phyloP scores from a whole-genome alignment of 2,113 vertebrate species.

The Diadophis punctatus region DNA sequence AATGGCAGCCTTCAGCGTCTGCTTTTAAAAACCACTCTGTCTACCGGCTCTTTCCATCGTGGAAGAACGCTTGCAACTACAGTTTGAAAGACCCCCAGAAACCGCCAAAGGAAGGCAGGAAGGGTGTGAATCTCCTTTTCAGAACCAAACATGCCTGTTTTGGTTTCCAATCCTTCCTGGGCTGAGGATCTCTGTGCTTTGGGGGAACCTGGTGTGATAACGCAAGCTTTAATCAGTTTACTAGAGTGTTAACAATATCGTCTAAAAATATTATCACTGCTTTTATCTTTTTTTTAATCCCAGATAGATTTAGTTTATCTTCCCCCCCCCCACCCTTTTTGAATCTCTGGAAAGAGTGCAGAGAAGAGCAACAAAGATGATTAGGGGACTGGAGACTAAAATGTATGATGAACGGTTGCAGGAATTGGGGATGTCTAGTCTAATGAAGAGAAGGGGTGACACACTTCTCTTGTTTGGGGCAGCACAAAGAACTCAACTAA shows the following conservation, averaged over 20 bases:
- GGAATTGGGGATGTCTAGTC: not conserved
- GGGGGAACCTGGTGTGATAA: not conserved
- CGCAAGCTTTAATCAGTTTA: not conserved
- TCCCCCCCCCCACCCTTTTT: not conserved
- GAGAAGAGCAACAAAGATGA: not conserved
- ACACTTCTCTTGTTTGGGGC: not conserved
- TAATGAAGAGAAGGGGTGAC: not conserved
- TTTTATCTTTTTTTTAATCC: not conserved
- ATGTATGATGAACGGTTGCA: not conserved
- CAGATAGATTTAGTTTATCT: not conserved
- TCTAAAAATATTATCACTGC: not conserved
- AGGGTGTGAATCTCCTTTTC: not conserved
- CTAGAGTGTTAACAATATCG: not conserved
- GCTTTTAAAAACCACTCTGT: not conserved
- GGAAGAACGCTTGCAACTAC: slow-evolving; percentile 28
- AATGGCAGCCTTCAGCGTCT: slow-evolving; percentile 39
- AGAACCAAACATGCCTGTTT: not conserved
- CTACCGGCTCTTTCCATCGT: not conserved
- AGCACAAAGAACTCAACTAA: not conserved
- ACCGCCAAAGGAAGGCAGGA: not conserved
- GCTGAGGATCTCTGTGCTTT: not conserved
- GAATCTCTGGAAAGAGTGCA: not conserved
- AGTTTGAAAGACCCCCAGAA: not conserved
- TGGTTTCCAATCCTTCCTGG: not conserved
- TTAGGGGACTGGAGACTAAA: not conserved